These are phyloP conservation scores for Mormyrus proboscirostris DNA, from an alignment of 2,797 vertebrate genomes.

Conservation along the genomic window DNA sequence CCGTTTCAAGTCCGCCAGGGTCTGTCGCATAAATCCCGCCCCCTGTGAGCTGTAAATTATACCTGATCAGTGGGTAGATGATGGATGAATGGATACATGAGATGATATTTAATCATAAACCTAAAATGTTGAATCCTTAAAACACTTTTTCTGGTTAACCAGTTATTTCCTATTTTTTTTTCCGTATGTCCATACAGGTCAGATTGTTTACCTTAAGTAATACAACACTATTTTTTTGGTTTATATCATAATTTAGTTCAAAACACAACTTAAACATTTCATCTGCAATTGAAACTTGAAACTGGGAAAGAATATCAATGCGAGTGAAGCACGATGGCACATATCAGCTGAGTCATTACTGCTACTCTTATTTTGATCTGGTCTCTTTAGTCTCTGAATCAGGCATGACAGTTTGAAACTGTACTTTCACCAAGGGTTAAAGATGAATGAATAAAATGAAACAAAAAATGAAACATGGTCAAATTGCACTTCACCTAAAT, in stretches of 20 bases:
- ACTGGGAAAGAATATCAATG: neutral
- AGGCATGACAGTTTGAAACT: neutral
- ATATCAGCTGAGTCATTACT: neutral
- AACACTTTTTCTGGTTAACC: neutral
- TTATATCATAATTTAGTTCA: neutral
- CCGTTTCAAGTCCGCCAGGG: neutral
- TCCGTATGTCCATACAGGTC: neutral
- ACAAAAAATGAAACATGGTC: neutral
- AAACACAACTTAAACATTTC: neutral
- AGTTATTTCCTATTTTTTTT: neutral
- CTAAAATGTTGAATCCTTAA: neutral
- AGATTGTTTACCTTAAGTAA: neutral
- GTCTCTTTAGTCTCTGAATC: neutral
- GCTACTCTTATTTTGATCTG: neutral
- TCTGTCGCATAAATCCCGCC: neutral
- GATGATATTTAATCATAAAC: neutral
- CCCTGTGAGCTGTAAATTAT: neutral
- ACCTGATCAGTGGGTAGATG: neutral
- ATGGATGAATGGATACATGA: neutral
- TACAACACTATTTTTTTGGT: neutral
- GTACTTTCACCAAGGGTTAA: neutral
- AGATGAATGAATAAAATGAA: neutral
- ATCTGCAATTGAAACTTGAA: neutral
- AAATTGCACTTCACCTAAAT: neutral
- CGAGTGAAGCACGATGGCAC: neutral